Evolutionary conservation across 2,888 invertebrate species (phyloP).

Genomic region (Harmothoe impar): DNA sequence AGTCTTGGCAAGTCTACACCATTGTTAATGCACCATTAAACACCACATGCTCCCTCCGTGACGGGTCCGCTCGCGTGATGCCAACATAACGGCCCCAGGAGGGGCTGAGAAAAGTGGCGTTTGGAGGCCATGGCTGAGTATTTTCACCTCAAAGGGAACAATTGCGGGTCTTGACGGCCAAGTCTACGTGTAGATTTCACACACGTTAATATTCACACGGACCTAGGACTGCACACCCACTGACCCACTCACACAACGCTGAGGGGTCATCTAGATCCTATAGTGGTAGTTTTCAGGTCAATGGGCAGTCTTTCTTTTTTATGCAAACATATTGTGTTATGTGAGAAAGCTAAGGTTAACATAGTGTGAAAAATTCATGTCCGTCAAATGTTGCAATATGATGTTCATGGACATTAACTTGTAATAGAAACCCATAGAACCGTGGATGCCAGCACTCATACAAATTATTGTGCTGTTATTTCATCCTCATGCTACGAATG

Average conservation of each 20-base stretch:
- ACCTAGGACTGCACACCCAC: neutral
- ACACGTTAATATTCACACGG: constrained; percentile 1
- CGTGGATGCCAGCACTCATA: neutral
- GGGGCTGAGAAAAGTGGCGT: neutral
- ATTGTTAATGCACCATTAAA: neutral
- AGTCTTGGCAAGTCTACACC: neutral
- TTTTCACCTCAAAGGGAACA: constrained; percentile 33
- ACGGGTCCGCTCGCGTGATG: neutral
- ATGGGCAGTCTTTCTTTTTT: too few relatives aligned
- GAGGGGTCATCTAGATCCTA: too few relatives aligned
- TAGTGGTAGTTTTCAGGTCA: too few relatives aligned
- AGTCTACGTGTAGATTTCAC: neutral
- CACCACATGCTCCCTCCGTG: neutral
- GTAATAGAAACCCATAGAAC: too few relatives aligned
- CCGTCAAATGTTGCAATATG: too few relatives aligned
- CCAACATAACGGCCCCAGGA: neutral
- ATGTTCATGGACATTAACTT: too few relatives aligned
- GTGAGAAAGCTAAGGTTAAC: too few relatives aligned
- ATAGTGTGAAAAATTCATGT: too few relatives aligned
- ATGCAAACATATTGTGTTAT: too few relatives aligned
- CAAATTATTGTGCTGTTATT: neutral
- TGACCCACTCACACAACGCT: neutral
- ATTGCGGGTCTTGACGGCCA: neutral
- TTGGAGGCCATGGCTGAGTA: neutral
- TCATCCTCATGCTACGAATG: neutral